Evolutionary conservation across 2,888 invertebrate genomes (phyloP).

Genomic region (Ophraella communa): DNA sequence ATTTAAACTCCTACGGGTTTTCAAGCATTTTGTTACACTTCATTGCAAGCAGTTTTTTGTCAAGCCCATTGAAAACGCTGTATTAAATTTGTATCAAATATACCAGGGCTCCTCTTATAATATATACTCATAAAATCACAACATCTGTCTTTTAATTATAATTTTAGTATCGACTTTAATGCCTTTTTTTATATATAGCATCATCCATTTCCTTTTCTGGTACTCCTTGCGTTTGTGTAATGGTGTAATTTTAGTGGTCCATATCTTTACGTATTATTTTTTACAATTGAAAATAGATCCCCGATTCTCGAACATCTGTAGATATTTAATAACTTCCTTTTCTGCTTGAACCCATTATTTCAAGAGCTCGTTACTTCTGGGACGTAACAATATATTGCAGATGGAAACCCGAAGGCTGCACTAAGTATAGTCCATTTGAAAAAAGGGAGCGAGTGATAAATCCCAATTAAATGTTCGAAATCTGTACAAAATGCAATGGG

Average conservation of each 20-base stretch:
- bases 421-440: too few species aligned
- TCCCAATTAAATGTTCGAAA: too few species aligned
- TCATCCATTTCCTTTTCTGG: too few species aligned
- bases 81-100: too few species aligned
- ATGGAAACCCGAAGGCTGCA: too few species aligned
- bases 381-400: neutral
- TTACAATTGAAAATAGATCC: neutral
- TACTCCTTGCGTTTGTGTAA: too few species aligned
- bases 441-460: too few species aligned
- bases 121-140: neutral
- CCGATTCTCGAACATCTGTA: conserved; percentile 15
- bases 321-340: conserved; percentile 20
- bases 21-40: neutral
- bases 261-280: neutral
- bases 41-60: too few species aligned
- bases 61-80: too few species aligned
- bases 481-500: too few species aligned
- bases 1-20: neutral
- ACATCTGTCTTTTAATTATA: conserved; percentile 14
- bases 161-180: conserved; percentile 7
- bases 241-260: neutral
- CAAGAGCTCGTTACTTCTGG: neutral
- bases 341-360: conserved; percentile 1
- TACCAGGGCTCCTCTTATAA: too few species aligned
- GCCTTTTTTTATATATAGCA: too few species aligned